These are phyloP conservation scores for Cetonia aurata DNA, from an alignment of 2,888 invertebrate genomes.

Conservation along the genomic window DNA sequence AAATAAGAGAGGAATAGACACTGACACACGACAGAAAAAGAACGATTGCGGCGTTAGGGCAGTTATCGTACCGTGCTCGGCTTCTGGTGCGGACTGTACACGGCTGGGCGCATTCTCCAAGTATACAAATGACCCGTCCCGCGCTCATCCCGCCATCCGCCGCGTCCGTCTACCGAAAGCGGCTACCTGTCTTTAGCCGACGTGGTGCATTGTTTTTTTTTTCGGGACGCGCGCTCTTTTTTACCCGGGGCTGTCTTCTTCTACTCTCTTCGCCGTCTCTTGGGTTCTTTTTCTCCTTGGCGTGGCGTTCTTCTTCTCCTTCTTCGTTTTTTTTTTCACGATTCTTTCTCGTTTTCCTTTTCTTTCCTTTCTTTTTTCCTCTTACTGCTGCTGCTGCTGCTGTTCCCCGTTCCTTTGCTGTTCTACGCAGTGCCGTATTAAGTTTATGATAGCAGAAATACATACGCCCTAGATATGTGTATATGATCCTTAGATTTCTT, in stretches of 20 bases:
- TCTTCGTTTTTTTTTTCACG: slow-evolving; percentile 61
- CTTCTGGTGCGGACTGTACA: slow-evolving; percentile 61
- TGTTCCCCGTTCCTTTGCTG: too few relatives aligned
- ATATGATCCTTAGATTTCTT: too few relatives aligned
- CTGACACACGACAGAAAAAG: slow-evolving; percentile 36
- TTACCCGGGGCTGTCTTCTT: slow-evolving; percentile 32
- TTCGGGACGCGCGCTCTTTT: slow-evolving; percentile 32
- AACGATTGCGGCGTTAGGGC: slow-evolving; percentile 18
- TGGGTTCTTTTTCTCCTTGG: slow-evolving; percentile 52
- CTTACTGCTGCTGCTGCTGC: too few relatives aligned
- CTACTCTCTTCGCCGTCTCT: slow-evolving; percentile 20
- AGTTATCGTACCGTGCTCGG: slow-evolving; percentile 8
- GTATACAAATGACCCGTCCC: slow-evolving; percentile 68
- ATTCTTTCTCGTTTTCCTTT: not conserved
- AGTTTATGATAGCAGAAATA: too few relatives aligned
- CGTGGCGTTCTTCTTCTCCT: slow-evolving; percentile 53
- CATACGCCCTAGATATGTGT: too few relatives aligned
- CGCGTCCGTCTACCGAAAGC: slow-evolving; percentile 53
- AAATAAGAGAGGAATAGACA: slow-evolving; percentile 27
- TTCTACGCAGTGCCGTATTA: too few relatives aligned
- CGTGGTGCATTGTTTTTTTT: slow-evolving; percentile 64
- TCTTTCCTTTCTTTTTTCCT: not conserved
- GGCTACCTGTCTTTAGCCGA: slow-evolving; percentile 67
- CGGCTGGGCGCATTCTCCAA: slow-evolving; percentile 67
- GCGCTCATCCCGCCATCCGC: slow-evolving; percentile 57